phyloP scores from a whole-genome alignment of 2,113 vertebrate species.

The Paraplagusia blochii region DNA sequence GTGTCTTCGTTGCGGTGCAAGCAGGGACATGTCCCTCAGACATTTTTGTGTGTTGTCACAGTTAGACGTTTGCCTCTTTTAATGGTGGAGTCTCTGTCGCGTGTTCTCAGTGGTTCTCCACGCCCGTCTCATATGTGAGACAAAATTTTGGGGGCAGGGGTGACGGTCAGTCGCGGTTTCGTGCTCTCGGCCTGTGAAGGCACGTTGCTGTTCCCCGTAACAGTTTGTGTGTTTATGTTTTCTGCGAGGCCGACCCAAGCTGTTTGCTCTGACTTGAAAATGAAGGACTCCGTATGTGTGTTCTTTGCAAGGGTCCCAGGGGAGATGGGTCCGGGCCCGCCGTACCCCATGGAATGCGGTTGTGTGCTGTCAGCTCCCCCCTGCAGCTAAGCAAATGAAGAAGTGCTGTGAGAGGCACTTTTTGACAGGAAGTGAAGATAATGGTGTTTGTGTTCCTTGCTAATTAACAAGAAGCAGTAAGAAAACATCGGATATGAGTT shows the following conservation, averaged over 20 bases:
- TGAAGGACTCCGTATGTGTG: slow-evolving; percentile 9
- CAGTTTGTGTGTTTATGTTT: slow-evolving; percentile 38
- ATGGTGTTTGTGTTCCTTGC: slow-evolving; percentile 1
- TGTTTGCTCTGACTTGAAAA: slow-evolving; percentile 17
- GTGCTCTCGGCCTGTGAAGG: neutral
- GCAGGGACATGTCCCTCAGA: slow-evolving; percentile 40
- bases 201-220: slow-evolving; percentile 2
- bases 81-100: neutral
- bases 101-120: slow-evolving; percentile 1
- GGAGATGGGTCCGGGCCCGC: slow-evolving; percentile 16
- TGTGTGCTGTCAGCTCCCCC: slow-evolving; percentile 14
- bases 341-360: slow-evolving; percentile 35
- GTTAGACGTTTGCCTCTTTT: slow-evolving; percentile 8
- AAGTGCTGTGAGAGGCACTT: neutral
- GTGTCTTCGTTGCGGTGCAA: slow-evolving; percentile 45
- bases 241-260: slow-evolving; percentile 4
- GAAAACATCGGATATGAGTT: too few species aligned
- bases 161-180: slow-evolving; percentile 1
- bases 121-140: slow-evolving; percentile 15
- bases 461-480: too few species aligned
- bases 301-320: slow-evolving; percentile 21
- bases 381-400: slow-evolving; percentile 13
- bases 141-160: slow-evolving; percentile 14
- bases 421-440: slow-evolving; percentile 8
- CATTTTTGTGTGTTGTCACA: slow-evolving; percentile 27